Evolutionary conservation across 2,113 vertebrate species (phyloP).

Genomic region (Caloenas nicobarica): DNA sequence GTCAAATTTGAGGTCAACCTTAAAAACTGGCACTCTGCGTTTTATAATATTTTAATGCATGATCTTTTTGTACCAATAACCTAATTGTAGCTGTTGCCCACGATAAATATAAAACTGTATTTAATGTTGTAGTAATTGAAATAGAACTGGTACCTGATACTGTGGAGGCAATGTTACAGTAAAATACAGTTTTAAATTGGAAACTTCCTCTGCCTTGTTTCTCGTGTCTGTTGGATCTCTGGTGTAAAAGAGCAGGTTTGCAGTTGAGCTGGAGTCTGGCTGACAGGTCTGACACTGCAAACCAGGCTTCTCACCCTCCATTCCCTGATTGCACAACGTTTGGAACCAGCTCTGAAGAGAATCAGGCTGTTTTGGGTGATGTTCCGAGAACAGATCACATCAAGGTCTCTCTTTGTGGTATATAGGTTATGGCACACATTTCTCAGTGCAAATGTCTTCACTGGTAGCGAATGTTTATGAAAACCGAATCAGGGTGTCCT

Average conservation of each 20-base stretch:
- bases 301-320: slow-evolving; percentile 30
- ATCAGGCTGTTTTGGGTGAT: neutral
- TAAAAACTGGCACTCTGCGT: neutral
- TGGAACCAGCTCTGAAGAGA: neutral
- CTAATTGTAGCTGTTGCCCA: neutral
- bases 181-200: neutral
- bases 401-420: neutral
- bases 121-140: neutral
- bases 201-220: neutral
- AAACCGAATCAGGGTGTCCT: neutral
- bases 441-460: neutral
- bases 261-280: neutral
- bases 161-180: neutral
- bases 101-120: neutral
- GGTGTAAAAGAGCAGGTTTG: neutral
- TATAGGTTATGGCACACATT: slow-evolving; percentile 34
- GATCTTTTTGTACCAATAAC: neutral
- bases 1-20: neutral
- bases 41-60: neutral
- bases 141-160: neutral
- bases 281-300: slow-evolving; percentile 16
- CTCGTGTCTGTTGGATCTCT: neutral
- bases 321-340: neutral
- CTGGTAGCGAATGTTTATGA: neutral
- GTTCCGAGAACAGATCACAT: slow-evolving; percentile 5